phyloP scores from a whole-genome alignment of 1,140 invertebrate genomes.

The Cotesia typhae region DNA sequence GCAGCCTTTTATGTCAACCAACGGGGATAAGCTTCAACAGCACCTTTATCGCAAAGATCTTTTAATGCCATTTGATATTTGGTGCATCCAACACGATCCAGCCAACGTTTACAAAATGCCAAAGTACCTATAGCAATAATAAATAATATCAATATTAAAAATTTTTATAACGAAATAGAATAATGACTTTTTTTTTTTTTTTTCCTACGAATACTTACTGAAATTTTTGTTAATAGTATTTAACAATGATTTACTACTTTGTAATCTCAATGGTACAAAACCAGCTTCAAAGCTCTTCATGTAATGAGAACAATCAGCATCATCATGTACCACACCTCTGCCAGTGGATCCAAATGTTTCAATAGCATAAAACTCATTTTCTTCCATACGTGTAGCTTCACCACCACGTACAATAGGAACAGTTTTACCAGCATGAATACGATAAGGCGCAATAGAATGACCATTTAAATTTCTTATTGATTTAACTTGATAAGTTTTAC shows the following conservation, averaged over 20 bases:
- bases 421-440: constrained; percentile 98
- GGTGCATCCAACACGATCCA: constrained; percentile 94
- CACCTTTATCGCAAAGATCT: constrained; percentile 95
- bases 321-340: constrained; percentile 95
- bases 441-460: constrained; percentile 96
- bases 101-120: constrained; percentile 98
- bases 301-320: constrained; percentile 99
- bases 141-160: constrained; percentile 30
- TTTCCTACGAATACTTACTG: constrained; percentile 55
- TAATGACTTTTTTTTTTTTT: too few relatives aligned
- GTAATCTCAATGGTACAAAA: constrained; percentile 88
- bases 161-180: neutral
- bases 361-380: constrained; percentile 99
- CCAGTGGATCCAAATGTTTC: constrained; percentile 99
- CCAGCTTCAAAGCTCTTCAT: constrained; percentile 99
- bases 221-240: constrained; percentile 98
- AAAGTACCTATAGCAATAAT: constrained; percentile 75
- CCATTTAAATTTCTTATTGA: constrained; percentile 98
- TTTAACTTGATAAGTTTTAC: constrained; percentile 96
- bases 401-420: constrained; percentile 99
- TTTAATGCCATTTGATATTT: constrained; percentile 99
- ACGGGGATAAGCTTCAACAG: constrained; percentile 98
- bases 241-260: constrained; percentile 91
- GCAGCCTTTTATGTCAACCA: constrained; percentile 97
- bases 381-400: constrained; percentile 97